Evolutionary conservation across 1,140 invertebrate genomes (phyloP).

Genomic region (Wasmannia auropunctata): DNA sequence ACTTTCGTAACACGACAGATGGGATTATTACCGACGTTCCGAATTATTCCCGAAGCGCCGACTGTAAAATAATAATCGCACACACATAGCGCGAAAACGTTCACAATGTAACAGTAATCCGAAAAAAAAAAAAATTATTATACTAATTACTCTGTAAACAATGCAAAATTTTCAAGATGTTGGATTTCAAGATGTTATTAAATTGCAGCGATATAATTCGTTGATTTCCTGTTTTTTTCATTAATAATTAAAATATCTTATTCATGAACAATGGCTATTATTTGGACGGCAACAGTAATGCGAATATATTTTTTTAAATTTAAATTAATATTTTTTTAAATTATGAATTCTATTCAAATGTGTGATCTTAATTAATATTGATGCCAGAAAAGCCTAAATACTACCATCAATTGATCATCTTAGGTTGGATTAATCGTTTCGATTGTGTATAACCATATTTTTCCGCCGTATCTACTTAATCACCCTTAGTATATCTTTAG

Average conservation of each 20-base stretch:
- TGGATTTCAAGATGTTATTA: background rate
- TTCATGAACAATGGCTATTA: background rate
- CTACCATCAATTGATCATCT: conserved; percentile 6
- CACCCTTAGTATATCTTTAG: conserved; percentile 46
- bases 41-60: background rate
- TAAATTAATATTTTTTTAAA: background rate
- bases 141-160: background rate
- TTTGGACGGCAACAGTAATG: background rate
- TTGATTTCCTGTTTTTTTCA: background rate
- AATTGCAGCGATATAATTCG: background rate
- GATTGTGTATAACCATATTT: background rate
- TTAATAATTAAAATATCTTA: background rate
- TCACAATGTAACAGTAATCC: background rate
- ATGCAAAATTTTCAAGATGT: background rate
- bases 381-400: background rate
- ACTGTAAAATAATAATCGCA: background rate
- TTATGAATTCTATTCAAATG: background rate
- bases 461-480: conserved; percentile 33
- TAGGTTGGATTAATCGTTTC: conserved; percentile 21
- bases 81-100: background rate
- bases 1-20: background rate
- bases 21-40: background rate
- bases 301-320: background rate
- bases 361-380: conserved; percentile 31
- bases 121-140: background rate